Base-by-base conservation (phyloP, 2,113 vertebrate genomes). In the Alligator sinensis region DNA sequence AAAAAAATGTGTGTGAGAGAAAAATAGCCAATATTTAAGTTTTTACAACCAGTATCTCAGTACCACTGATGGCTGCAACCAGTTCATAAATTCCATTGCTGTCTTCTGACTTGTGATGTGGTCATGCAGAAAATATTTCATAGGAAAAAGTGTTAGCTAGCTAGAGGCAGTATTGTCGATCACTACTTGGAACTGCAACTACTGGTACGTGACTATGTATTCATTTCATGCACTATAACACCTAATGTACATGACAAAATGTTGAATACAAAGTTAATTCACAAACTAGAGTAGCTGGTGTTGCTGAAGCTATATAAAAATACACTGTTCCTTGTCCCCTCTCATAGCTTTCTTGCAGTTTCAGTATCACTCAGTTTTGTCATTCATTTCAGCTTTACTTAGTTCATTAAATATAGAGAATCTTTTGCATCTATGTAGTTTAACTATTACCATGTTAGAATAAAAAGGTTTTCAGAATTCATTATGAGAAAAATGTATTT, bases 211-310 rank as follows among this genome's bases (percentile, higher is more conserved):
- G 96, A 96, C 97, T 96, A 80, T 97, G 96, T 97, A 97, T 97
- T 97, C 97, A 97, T 97, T 97, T 97, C 97, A 97, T 97, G 97
- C 97, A 96, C 96, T 97, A 60, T 97, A 97, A 97, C 97, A 96
- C 94, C 96, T 93, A 97, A 97, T 93, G 95, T 95, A 97, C 95
- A 97, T 60, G 96, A 97, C 97, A 97, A 96, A 97, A 95, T 84
- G 86, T 94, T 96, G 96, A 97, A 96, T 96, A 95, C 85, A 91
- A 96, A 97, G 80, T 96, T 95, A 97, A 96, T 96, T 95, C 97
- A 90, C 95, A 94, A 96, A 95, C 91, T 77, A 79, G 70, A 95
- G 89, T 38, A 94, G 92, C 87, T 85, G n/a, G 13, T 90, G 76
- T 59, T 87, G 79, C 77, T 70, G 76, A 74, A 87, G 66, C 82